Evolutionary conservation across 2,888 invertebrate species (phyloP).

Genomic region (Drosophila meridionalis): DNA sequence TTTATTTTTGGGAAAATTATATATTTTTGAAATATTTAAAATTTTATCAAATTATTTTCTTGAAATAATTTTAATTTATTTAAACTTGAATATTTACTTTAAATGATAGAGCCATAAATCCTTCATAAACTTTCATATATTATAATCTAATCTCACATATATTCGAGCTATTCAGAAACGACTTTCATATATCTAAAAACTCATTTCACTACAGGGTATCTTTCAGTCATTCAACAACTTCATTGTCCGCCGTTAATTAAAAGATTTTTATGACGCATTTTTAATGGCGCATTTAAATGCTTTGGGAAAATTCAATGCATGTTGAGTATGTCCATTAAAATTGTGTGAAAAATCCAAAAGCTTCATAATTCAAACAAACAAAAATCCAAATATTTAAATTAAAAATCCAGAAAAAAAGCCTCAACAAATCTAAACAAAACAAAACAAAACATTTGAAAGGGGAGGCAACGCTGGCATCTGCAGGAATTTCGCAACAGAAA

Average conservation of each 20-base stretch:
- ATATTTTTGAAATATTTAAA: too few relatives aligned
- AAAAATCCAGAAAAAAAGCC: conserved; percentile 20
- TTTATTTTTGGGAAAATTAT: not conserved
- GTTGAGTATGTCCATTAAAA: conserved; percentile 24
- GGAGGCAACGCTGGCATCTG: not conserved
- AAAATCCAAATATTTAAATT: conserved; percentile 10
- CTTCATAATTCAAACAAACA: conserved; percentile 2
- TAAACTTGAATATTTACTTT: not conserved
- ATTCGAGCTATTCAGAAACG: not conserved
- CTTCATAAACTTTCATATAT: not conserved
- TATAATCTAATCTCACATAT: not conserved
- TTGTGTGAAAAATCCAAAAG: conserved; percentile 41
- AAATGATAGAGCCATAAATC: not conserved
- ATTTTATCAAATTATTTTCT: not conserved
- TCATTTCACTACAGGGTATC: conserved; percentile 1
- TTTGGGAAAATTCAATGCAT: conserved; percentile 24
- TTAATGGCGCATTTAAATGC: conserved; percentile 48
- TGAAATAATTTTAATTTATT: not conserved
- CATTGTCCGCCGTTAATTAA: conserved; percentile 34
- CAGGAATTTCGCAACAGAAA: conserved; percentile 67
- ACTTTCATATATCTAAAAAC: not conserved
- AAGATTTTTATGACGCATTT: conserved; percentile 57
- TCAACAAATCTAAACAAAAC: conserved; percentile 4
- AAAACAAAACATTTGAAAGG: conserved; percentile 12
- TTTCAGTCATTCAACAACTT: fast-evolving